These are phyloP conservation scores for Botia almorhae DNA, from an alignment of 2,797 vertebrate species.

Conservation along the genomic window DNA sequence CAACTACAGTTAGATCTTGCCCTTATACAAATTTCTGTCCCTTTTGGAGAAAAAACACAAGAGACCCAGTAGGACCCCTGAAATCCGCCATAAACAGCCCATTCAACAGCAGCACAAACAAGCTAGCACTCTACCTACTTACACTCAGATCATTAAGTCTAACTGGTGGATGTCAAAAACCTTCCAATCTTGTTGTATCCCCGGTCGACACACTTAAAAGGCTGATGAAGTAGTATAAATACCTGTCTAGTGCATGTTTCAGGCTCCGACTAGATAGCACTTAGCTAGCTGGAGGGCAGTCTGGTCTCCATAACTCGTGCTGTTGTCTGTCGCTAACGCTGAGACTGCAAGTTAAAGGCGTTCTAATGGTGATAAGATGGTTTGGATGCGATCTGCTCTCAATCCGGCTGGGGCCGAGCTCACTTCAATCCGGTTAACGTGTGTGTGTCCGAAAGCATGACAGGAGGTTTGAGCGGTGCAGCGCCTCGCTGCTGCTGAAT, in stretches of 20 bases:
- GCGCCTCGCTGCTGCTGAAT: not conserved
- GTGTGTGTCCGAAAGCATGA: constrained; percentile 28
- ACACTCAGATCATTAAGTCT: not conserved
- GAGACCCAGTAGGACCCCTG: not conserved
- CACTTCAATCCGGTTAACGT: constrained; percentile 29
- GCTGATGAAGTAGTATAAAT: not conserved
- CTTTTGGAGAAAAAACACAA: not conserved
- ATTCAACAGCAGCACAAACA: constrained; percentile 27
- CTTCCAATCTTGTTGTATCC: not conserved
- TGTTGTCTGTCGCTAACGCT: not conserved
- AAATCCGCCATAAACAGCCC: constrained; percentile 34
- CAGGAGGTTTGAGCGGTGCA: constrained; percentile 13
- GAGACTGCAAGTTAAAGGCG: not conserved
- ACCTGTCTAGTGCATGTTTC: constrained; percentile 53
- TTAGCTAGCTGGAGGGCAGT: constrained; percentile 44
- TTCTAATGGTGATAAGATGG: constrained; percentile 1
- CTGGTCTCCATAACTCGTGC: constrained; percentile 44
- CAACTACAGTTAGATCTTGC: not conserved
- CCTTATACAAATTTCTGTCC: not conserved
- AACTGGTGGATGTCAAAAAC: not conserved
- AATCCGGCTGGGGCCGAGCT: constrained; percentile 15
- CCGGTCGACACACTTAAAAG: not conserved
- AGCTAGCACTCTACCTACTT: constrained; percentile 34
- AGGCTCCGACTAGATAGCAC: constrained; percentile 33
- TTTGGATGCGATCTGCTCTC: constrained; percentile 4